A percentile compares a stretch with the other conserved stretches of the same genome.
phyloP scores from a whole-genome alignment of 2,113 vertebrate genomes.

The Heteronetta atricapilla region DNA sequence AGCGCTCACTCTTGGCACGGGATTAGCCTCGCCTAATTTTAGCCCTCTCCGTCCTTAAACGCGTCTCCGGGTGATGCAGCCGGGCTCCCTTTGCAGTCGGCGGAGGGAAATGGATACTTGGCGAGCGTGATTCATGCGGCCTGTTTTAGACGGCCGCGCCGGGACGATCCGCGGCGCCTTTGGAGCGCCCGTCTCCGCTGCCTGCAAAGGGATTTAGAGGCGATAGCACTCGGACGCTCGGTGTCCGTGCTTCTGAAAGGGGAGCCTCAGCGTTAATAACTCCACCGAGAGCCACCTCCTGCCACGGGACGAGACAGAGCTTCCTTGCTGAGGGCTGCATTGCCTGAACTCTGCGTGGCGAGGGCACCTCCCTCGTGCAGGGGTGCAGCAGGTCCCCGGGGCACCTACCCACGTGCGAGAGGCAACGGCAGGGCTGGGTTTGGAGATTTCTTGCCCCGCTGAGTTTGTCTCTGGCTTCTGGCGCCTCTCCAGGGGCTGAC shows the following conservation, averaged over 20 bases:
- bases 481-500: background rate
- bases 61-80: background rate
- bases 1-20: background rate
- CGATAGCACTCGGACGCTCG: rapidly evolving
- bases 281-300: background rate
- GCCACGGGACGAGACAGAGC: background rate
- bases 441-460: background rate
- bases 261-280: background rate
- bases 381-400: background rate
- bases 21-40: background rate
- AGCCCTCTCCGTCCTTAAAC: background rate
- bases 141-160: background rate
- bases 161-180: background rate
- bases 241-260: background rate
- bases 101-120: background rate
- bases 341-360: background rate
- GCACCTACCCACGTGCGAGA: rapidly evolving
- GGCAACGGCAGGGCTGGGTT: background rate
- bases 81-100: background rate
- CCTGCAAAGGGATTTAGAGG: background rate
- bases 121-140: background rate
- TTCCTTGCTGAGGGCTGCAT: no score
- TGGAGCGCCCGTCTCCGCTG: background rate
- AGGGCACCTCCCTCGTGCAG: rapidly evolving
- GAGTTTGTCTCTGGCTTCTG: background rate